A percentile compares a stretch with the other conserved stretches of the same genome.
Evolutionary conservation across 1,140 invertebrate species (phyloP).

Genomic region (Drusus annulatus): DNA sequence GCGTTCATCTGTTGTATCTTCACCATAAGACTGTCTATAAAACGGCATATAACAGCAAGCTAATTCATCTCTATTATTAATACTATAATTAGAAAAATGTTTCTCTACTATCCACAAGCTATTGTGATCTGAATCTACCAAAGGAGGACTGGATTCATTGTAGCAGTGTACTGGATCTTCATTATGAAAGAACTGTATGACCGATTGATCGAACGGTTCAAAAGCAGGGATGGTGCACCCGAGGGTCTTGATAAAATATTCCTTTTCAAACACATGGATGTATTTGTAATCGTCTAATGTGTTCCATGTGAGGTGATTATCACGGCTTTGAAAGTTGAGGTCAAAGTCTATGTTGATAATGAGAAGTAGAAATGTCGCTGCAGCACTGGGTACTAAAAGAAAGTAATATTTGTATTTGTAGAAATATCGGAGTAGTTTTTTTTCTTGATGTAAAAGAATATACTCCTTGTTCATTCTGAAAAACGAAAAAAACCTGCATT

Average conservation of each 20-base stretch:
- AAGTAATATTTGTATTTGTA: constrained; percentile 55
- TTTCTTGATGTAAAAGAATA: constrained; percentile 40
- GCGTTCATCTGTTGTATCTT: constrained; percentile 64
- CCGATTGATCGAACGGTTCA: constrained; percentile 77
- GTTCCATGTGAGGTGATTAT: constrained; percentile 56
- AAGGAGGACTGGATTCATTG: constrained; percentile 64
- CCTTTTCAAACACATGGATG: constrained; percentile 54
- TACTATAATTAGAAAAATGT: constrained; percentile 72
- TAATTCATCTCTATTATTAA: constrained; percentile 65
- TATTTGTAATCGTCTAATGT: constrained; percentile 50
- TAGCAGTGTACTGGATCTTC: constrained; percentile 65
- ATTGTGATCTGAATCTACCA: constrained; percentile 76
- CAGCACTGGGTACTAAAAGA: constrained; percentile 35
- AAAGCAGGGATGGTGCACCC: constrained; percentile 87
- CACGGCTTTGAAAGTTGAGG: constrained; percentile 49
- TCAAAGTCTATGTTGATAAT: constrained; percentile 52
- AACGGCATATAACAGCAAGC: constrained; percentile 78
- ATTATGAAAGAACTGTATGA: constrained; percentile 65
- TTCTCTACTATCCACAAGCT: constrained; percentile 72
- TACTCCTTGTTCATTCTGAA: constrained; percentile 49
- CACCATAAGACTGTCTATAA: constrained; percentile 69
- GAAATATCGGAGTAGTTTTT: constrained; percentile 31
- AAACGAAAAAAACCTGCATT: background rate
- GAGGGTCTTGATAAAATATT: constrained; percentile 78
- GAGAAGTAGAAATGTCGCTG: constrained; percentile 49